These are phyloP conservation scores for Siniperca knerii DNA, from an alignment of 2,113 vertebrate species.

Conservation along the genomic window DNA sequence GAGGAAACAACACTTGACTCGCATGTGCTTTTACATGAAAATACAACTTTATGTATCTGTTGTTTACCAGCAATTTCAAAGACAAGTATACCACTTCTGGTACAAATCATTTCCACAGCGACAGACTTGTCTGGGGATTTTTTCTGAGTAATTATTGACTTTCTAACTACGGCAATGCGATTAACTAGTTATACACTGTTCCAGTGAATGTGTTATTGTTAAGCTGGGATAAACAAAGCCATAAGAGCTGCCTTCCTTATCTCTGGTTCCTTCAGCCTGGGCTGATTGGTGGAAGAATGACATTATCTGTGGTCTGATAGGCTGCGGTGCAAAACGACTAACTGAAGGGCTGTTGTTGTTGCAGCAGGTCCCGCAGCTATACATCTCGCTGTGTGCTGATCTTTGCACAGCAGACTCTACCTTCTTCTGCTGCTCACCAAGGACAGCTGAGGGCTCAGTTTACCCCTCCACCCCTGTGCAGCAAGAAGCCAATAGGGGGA, in stretches of 20 bases:
- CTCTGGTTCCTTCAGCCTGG: constrained; percentile 55
- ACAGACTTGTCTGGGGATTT: background rate
- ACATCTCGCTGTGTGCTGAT: constrained; percentile 32
- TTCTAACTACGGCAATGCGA: constrained; percentile 27
- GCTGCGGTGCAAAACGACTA: constrained; percentile 66
- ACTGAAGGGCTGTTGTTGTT: constrained; percentile 73
- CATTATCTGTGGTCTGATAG: constrained; percentile 73
- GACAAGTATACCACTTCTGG: background rate
- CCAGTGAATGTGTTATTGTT: constrained; percentile 68
- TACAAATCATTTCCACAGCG: background rate
- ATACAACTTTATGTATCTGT: constrained; percentile 14
- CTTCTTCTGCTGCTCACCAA: constrained; percentile 29
- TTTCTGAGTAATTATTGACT: constrained; percentile 55
- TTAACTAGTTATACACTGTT: constrained; percentile 47
- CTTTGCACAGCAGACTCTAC: constrained; percentile 27
- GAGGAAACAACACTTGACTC: constrained; percentile 36
- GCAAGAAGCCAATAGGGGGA: constrained; percentile 12
- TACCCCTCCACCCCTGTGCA: background rate
- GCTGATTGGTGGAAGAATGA: constrained; percentile 71
- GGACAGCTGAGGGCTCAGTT: constrained; percentile 25
- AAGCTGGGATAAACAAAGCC: constrained; percentile 76
- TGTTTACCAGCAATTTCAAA: constrained; percentile 26
- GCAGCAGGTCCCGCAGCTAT: constrained; percentile 64
- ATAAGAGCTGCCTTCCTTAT: constrained; percentile 73
- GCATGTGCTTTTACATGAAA: constrained; percentile 19